Percentiles rank a stretch among this genome's conserved stretches.
phyloP scores from a whole-genome alignment of 2,888 invertebrate genomes.

The Andrena bucephala region DNA sequence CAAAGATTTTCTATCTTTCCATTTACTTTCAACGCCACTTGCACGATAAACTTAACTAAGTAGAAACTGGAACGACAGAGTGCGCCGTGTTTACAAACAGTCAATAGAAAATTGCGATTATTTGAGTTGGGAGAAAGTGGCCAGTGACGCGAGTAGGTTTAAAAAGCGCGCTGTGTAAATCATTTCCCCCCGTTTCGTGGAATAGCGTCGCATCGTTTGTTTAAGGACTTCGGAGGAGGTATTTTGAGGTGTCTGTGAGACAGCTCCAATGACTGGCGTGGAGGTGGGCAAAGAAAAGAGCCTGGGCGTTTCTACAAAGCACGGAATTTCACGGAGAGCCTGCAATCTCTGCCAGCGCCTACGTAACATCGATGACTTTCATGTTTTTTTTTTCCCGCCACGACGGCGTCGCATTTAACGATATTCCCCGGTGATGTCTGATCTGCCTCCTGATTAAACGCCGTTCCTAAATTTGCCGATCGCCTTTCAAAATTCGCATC shows the following conservation, averaged over 20 bases:
- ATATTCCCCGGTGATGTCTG: neutral
- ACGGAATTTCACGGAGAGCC: constrained; percentile 39
- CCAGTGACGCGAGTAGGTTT: constrained; percentile 30
- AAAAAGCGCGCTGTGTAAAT: constrained; percentile 48
- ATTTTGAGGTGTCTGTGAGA: neutral
- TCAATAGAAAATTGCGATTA: constrained; percentile 48
- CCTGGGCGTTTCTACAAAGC: constrained; percentile 40
- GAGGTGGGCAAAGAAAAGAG: neutral
- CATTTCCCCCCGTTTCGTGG: constrained; percentile 12
- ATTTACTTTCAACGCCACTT: too few relatives aligned
- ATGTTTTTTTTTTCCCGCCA: neutral
- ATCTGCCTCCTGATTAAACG: neutral
- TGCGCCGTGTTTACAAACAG: constrained; percentile 4
- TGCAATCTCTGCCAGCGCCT: constrained; percentile 44
- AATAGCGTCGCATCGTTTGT: neutral
- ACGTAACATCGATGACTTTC: constrained; percentile 32
- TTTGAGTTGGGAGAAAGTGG: constrained; percentile 46
- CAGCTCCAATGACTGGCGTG: neutral
- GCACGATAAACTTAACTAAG: too few relatives aligned
- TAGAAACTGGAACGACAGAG: too few relatives aligned
- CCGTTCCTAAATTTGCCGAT: neutral
- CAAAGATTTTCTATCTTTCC: too few relatives aligned
- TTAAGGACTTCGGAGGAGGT: neutral
- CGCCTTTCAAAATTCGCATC: neutral
- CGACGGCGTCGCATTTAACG: neutral